A percentile compares a stretch with the other conserved stretches of the same genome.
Conservation (phyloP, 2,113 vertebrate genomes). For the Rhagologus leucostigma region DNA sequence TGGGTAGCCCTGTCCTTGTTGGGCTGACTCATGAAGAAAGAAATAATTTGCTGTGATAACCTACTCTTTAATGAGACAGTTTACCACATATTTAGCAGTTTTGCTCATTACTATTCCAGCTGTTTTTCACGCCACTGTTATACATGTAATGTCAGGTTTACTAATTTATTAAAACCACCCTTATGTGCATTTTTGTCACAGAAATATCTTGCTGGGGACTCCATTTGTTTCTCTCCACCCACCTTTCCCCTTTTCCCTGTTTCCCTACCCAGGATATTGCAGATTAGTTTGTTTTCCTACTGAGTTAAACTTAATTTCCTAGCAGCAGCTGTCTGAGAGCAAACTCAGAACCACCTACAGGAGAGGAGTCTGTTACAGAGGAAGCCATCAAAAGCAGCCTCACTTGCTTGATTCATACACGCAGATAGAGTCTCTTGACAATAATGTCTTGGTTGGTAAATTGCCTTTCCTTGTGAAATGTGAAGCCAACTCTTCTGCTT, state of each 20-base stretch:
- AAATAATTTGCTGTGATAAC: neutral
- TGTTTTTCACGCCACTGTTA: neutral
- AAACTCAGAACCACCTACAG: neutral
- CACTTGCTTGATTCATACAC: neutral
- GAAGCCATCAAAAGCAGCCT: neutral
- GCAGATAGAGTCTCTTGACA: neutral
- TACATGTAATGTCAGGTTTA: neutral
- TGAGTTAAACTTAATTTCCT: neutral
- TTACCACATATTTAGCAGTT: neutral
- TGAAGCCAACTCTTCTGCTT: neutral
- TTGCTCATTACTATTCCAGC: neutral
- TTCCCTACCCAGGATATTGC: neutral
- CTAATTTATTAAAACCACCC: neutral
- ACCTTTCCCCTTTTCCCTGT: no score
- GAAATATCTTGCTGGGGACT: neutral
- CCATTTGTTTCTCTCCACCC: neutral
- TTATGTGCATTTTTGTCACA: neutral
- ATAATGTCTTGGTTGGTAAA: neutral
- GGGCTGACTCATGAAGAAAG: neutral
- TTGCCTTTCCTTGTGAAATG: neutral
- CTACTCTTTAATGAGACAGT: neutral
- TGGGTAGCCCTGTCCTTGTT: neutral
- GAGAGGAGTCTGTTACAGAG: neutral
- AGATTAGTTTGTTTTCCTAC: neutral
- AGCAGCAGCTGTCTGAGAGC: neutral